These are phyloP conservation scores for Rhinoderma darwinii DNA, from an alignment of 2,113 vertebrate species.

Conservation along the genomic window DNA sequence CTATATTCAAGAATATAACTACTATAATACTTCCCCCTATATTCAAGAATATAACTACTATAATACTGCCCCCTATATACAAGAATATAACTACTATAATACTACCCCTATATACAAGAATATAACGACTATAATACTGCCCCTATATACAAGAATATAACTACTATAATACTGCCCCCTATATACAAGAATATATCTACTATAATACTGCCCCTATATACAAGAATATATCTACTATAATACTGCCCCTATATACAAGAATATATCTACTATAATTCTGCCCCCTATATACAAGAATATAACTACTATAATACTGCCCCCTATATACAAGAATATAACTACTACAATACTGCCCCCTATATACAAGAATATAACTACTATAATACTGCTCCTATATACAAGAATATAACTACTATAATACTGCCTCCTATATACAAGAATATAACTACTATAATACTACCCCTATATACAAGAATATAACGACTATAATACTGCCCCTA, in stretches of 20 bases:
- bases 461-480: constrained; percentile 12
- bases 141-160: neutral
- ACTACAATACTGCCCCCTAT: neutral
- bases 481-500: constrained; percentile 11
- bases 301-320: neutral
- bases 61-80: neutral
- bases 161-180: constrained; percentile 1
- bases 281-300: too few species aligned
- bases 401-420: constrained; percentile 11
- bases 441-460: constrained; percentile 20
- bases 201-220: neutral
- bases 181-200: neutral
- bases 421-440: constrained; percentile 4
- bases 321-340: constrained; percentile 1
- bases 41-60: neutral
- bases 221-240: too few species aligned
- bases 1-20: constrained; percentile 1
- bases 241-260: neutral
- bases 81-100: constrained; percentile 17
- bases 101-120: constrained; percentile 3
- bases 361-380: constrained; percentile 1
- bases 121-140: constrained; percentile 4
- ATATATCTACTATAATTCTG: neutral
- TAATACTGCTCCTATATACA: neutral
- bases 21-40: neutral